Evolutionary conservation across 1,140 invertebrate genomes (phyloP).

Genomic region (Drosophila subobscura): DNA sequence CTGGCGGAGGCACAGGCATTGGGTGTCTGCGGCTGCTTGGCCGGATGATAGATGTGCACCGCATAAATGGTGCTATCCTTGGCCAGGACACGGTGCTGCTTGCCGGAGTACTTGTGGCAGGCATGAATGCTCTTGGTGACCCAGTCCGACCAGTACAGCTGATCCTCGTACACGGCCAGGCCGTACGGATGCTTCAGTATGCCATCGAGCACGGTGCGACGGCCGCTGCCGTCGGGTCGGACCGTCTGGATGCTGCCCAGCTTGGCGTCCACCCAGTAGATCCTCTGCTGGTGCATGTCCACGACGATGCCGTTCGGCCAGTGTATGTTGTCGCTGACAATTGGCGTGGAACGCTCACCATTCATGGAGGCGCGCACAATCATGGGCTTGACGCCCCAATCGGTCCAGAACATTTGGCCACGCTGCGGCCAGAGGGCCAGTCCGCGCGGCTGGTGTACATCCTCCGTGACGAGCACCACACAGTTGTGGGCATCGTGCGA

Average conservation of each 20-base stretch:
- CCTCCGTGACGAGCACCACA: conserved; percentile 86
- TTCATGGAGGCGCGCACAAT: conserved; percentile 94
- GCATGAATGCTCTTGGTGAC: conserved; percentile 86
- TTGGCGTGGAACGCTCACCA: conserved; percentile 86
- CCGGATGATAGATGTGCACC: conserved; percentile 88
- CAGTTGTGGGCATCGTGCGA: conserved; percentile 86
- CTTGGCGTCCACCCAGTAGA: conserved; percentile 92
- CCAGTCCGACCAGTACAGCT: conserved; percentile 94
- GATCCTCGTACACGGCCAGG: conserved; percentile 93
- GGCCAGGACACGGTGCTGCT: conserved; percentile 85
- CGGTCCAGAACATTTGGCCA: conserved; percentile 93
- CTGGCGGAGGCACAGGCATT: conserved; percentile 89
- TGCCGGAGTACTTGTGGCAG: conserved; percentile 88
- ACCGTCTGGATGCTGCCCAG: conserved; percentile 90
- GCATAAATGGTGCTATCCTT: conserved; percentile 86
- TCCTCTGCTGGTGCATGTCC: conserved; percentile 91
- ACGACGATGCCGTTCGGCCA: conserved; percentile 96
- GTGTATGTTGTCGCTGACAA: conserved; percentile 87
- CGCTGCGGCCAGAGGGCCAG: conserved; percentile 86
- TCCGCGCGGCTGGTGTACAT: conserved; percentile 86
- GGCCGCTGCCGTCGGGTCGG: conserved; percentile 89
- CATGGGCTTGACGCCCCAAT: conserved; percentile 89
- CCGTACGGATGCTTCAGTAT: conserved; percentile 90
- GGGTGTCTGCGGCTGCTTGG: conserved; percentile 84
- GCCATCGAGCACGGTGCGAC: conserved; percentile 86